These are phyloP conservation scores for Leptinotarsa rubiginosa DNA, from an alignment of 2,888 invertebrate genomes.

Conservation along the genomic window DNA sequence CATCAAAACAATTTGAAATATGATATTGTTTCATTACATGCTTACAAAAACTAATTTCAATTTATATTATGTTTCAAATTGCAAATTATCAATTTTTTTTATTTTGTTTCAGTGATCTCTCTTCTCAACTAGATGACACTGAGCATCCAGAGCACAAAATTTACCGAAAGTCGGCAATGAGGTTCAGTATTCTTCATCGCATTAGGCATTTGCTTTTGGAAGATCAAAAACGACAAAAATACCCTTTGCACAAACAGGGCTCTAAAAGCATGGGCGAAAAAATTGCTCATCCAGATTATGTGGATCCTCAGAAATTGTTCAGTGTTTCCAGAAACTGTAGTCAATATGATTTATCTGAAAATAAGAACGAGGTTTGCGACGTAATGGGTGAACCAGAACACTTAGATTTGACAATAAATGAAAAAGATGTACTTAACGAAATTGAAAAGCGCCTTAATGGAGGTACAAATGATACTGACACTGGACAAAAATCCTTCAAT, in stretches of 20 bases:
- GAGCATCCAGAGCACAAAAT: conserved; percentile 85
- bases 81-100: neutral
- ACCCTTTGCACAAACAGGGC: conserved; percentile 78
- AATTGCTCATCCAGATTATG: conserved; percentile 89
- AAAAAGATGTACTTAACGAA: conserved; percentile 63
- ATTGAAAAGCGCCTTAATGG: conserved; percentile 58
- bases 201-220: conserved; percentile 68
- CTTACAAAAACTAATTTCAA: too few relatives aligned
- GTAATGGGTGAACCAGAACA: conserved; percentile 53
- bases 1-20: too few relatives aligned
- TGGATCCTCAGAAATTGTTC: conserved; percentile 80
- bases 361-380: conserved; percentile 46
- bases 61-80: too few relatives aligned
- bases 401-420: conserved; percentile 62
- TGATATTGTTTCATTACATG: too few relatives aligned
- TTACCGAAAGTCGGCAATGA: conserved; percentile 75
- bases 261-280: conserved; percentile 87
- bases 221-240: conserved; percentile 63
- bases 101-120: conserved; percentile 62
- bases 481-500: conserved; percentile 44
- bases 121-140: conserved; percentile 65
- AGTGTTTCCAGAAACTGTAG: conserved; percentile 51
- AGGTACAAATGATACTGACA: conserved; percentile 39
- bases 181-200: conserved; percentile 71
- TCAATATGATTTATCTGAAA: conserved; percentile 48